Conservation (phyloP, 2,888 invertebrate species). For the Penaeus monodon region DNA sequence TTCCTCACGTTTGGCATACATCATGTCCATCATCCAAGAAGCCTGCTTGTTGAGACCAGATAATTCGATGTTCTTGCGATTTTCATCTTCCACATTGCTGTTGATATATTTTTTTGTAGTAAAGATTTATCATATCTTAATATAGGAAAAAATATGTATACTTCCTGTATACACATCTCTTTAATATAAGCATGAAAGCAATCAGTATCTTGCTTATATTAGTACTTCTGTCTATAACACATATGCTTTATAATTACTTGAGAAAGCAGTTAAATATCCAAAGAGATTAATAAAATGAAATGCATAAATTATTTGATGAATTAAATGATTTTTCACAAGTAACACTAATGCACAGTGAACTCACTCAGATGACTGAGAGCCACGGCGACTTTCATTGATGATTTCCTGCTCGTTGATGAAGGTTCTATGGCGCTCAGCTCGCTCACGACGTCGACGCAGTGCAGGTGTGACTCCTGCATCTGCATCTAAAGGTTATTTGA, state of each 20-base stretch:
- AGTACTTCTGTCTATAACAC: too few species aligned
- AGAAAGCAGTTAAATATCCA: too few species aligned
- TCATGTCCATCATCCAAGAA: constrained; percentile 70
- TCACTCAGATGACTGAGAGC: constrained; percentile 63
- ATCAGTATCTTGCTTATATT: too few species aligned
- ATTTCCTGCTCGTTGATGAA: constrained; percentile 82
- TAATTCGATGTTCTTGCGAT: constrained; percentile 58
- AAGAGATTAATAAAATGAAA: too few species aligned
- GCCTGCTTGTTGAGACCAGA: constrained; percentile 60
- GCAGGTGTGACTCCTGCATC: constrained; percentile 86
- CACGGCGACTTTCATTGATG: constrained; percentile 65
- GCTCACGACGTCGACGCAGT: constrained; percentile 82
- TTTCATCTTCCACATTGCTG: constrained; percentile 62
- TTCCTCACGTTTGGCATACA: constrained; percentile 68
- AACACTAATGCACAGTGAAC: background rate
- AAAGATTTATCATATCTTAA: too few species aligned
- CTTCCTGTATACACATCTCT: too few species aligned
- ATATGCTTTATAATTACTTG: too few species aligned
- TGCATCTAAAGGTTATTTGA: constrained; percentile 68
- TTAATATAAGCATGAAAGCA: too few species aligned
- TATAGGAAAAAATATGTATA: too few species aligned
- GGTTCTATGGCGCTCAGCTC: constrained; percentile 86
- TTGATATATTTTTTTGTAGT: background rate
- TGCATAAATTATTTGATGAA: too few species aligned
- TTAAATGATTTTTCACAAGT: background rate